Conservation (phyloP, 2,888 invertebrate species). For the Tuta absoluta region DNA sequence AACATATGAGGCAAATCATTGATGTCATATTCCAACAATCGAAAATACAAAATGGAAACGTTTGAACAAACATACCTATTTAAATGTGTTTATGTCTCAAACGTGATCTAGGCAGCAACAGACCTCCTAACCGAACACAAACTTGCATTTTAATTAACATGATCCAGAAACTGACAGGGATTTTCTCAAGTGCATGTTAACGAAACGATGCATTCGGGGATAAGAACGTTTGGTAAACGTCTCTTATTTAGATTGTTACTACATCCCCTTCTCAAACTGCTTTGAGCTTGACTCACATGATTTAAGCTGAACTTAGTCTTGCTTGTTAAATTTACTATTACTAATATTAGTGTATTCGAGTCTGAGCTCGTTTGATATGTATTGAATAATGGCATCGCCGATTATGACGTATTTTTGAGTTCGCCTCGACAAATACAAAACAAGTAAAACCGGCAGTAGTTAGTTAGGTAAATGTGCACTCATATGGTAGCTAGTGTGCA, state of each 20-base stretch:
- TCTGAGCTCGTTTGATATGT: no score
- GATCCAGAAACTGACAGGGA: neutral
- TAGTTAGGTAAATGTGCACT: no score
- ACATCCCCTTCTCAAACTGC: no score
- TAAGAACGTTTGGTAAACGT: neutral
- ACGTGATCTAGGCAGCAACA: neutral
- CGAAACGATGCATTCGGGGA: neutral
- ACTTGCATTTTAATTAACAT: neutral
- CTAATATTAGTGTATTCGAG: no score
- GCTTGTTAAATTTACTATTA: no score
- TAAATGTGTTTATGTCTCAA: neutral
- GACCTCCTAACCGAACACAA: neutral
- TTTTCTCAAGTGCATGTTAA: neutral
- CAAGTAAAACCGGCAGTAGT: neutral
- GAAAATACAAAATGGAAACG: neutral
- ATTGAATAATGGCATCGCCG: no score
- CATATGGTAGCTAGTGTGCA: constrained; percentile 1
- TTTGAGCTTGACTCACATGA: no score
- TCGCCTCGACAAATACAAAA: neutral
- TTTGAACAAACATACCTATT: neutral
- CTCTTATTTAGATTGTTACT: neutral
- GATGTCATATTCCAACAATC: no score
- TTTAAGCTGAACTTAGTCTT: no score
- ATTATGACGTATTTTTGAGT: no score
- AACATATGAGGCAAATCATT: no score